These are phyloP conservation scores for Girardia tigrina DNA, from an alignment of 2,888 invertebrate species.

Conservation along the genomic window DNA sequence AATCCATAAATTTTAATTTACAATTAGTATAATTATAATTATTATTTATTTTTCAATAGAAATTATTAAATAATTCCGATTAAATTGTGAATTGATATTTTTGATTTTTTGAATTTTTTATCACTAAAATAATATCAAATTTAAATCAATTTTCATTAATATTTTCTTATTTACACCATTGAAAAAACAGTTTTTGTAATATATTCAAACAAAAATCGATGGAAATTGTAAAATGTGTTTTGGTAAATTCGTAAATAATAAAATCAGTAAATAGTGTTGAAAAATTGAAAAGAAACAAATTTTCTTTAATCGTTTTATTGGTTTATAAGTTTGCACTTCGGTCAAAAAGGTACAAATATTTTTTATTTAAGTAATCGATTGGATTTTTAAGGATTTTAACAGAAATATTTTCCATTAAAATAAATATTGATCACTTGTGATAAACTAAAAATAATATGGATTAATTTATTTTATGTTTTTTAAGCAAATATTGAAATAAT, in stretches of 20 bases:
- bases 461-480: no score
- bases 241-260: not conserved
- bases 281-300: no score
- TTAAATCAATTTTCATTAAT: not conserved
- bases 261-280: no score
- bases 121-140: not conserved
- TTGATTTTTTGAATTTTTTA: not conserved
- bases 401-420: no score
- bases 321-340: no score
- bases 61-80: not conserved
- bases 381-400: no score
- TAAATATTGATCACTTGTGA: no score
- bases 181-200: not conserved
- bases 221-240: not conserved
- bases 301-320: no score
- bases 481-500: no score
- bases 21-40: not conserved
- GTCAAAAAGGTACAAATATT: no score
- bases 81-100: not conserved
- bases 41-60: not conserved
- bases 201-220: not conserved
- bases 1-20: not conserved
- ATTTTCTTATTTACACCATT: conserved; percentile 18
- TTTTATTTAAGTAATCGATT: no score
- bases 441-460: no score